Evolutionary conservation across 2,888 invertebrate genomes (phyloP).

Genomic region (Caenorhabditis drosophilae): DNA sequence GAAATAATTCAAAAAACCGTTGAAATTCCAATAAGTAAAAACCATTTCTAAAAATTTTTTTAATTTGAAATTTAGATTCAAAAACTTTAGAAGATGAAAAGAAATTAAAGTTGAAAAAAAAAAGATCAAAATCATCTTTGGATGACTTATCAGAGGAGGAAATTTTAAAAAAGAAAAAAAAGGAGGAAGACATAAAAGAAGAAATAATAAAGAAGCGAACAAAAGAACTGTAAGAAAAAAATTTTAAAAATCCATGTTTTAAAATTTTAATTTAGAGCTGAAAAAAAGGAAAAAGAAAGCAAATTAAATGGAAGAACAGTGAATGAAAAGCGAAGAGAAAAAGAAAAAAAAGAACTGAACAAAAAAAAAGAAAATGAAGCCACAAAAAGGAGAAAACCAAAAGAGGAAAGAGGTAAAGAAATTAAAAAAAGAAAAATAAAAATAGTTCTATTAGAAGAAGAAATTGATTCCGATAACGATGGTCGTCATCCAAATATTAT

Average conservation of each 20-base stretch:
- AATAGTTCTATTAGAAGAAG: too few species aligned
- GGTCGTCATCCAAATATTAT: neutral
- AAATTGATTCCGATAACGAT: slow-evolving; percentile 2
- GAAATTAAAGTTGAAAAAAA: too few species aligned
- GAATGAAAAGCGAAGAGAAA: slow-evolving; percentile 6
- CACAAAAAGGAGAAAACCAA: slow-evolving; percentile 10
- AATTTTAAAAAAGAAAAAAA: too few species aligned
- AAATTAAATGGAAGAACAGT: too few species aligned
- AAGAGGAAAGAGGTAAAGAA: slow-evolving; percentile 10
- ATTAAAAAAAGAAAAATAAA: slow-evolving; percentile 4
- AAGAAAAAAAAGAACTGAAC: slow-evolving; percentile 2
- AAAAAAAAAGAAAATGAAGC: slow-evolving; percentile 11
- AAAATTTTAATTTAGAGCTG: slow-evolving; percentile 1
- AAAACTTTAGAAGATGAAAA: too few species aligned
- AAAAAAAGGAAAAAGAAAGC: neutral
- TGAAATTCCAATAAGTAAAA: too few species aligned
- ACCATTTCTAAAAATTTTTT: too few species aligned
- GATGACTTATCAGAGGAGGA: too few species aligned
- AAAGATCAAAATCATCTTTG: too few species aligned
- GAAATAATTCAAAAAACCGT: too few species aligned
- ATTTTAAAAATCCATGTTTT: neutral
- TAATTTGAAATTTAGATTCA: too few species aligned
- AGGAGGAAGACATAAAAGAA: slow-evolving; percentile 2
- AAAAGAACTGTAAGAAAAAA: neutral
- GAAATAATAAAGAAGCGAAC: slow-evolving; percentile 1